Base-by-base conservation (phyloP, 1,140 invertebrate genomes). In the Riptortus pedestris region DNA sequence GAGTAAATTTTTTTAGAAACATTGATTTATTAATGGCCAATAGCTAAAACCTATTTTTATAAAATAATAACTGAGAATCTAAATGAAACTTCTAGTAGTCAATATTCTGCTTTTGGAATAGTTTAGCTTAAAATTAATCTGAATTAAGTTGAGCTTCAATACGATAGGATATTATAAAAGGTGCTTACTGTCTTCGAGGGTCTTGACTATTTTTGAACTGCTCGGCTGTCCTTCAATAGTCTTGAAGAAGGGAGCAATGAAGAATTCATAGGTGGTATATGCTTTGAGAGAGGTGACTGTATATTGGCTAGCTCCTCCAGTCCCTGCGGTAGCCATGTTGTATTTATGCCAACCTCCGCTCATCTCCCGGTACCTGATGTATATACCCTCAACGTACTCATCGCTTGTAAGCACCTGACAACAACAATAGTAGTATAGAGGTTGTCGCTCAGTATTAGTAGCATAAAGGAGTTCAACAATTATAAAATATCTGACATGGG, bases 301-400 rank as follows among this genome's bases (percentile, higher is more conserved):
- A 71, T 86, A 83, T 22, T 77, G 81, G 2, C 83, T 84, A 1
- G 82, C 79, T 1, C 81, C 81, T 45, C 83, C 81, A 69, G 81
- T 84, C 59, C 85, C 74, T 0, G 87, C 84, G 0, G 84, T 87
- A 5, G 85, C 76, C 73, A 86, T 85, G 68, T 83, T 82, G 70
- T 85, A 86, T 68, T 85, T 82, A 0, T 79, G 78, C 38, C 74
- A 80, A 58, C 78, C 75, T 52, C 77, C 76, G 12, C 83, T 84
- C 57, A 88, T 77, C 70, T 91, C 85, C 64, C 91, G 84, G 74
- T 93, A 98, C 65, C 93, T 85, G 52, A 98, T 88, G 72, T 96
- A 94, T 20, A 95, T 86, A 12, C 94, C 94, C 78, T 97, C 90
- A 0, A 95, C 80, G 69, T 78, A 75, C 65, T 80, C 77, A 3